These are phyloP conservation scores for Andrena hattorfiana DNA, from an alignment of 2,888 invertebrate genomes.

Conservation along the genomic window DNA sequence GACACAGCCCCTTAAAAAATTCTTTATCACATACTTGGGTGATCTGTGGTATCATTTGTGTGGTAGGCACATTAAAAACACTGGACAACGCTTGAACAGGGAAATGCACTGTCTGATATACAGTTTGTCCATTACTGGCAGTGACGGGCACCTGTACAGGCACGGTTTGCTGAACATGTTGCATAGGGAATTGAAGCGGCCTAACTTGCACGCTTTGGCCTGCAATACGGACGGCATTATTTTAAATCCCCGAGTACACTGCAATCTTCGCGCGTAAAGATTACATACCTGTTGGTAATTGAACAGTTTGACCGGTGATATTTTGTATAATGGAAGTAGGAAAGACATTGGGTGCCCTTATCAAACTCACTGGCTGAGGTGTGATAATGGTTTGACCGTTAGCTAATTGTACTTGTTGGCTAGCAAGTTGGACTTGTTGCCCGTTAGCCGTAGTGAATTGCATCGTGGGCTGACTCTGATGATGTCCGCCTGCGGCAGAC, in stretches of 20 bases:
- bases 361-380: constrained; percentile 86
- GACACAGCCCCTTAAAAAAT: background rate
- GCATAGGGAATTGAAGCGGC: constrained; percentile 90
- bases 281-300: constrained; percentile 87
- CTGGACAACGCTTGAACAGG: constrained; percentile 92
- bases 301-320: constrained; percentile 88
- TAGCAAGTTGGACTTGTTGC: constrained; percentile 83
- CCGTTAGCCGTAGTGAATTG: constrained; percentile 82
- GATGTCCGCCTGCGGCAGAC: constrained; percentile 85
- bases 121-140: constrained; percentile 94
- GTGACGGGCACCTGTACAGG: constrained; percentile 97
- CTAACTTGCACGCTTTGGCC: constrained; percentile 91
- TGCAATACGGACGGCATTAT: constrained; percentile 66
- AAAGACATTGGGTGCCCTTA: constrained; percentile 90
- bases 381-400: constrained; percentile 85
- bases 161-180: constrained; percentile 90
- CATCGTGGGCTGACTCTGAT: constrained; percentile 84
- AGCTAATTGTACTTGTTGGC: constrained; percentile 84
- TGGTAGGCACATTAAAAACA: constrained; percentile 88
- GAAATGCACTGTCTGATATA: constrained; percentile 97
- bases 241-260: background rate
- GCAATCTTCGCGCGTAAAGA: background rate
- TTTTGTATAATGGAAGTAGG: constrained; percentile 91
- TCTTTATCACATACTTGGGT: constrained; percentile 87
- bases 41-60: constrained; percentile 94